Evolutionary conservation across 1,140 invertebrate genomes (phyloP), one percentile per base, ranked within the genome.

Genomic region (Copidosoma floridanum): DNA sequence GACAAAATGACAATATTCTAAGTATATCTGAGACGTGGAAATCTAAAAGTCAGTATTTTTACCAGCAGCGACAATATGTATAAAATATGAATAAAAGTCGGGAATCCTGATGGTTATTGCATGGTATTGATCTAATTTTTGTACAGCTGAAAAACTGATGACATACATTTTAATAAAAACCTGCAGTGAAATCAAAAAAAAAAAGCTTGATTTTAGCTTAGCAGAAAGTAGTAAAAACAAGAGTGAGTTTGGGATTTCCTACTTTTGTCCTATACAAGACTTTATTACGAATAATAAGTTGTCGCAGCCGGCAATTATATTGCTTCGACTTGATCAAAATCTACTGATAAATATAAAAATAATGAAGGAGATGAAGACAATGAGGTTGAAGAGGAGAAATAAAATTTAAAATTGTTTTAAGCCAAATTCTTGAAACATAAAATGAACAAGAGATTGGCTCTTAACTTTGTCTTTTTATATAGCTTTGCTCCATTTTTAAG

Each of bases 361-460:
- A 56, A 65, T 44, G 48, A 72, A 63, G 68, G 72, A 60, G 66
- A 71, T 63, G 70, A 76, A 54, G 72, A 77, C 56, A 74, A 75
- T 65, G 70, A 71, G 61, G 68, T 55, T 59, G 38, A 60, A 59
- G 64, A 59, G 51, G 69, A 71, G 73, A 73, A 68, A 70, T 74
- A 74, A 69, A 75, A 73, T 68, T 77, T 68, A 71, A 74, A 78
- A 73, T 78, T 78, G 71, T 80, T 78, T 77, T 76, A 74, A 78
- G 77, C 73, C 76, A 73, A 79, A 79, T 77, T 78, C 78, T 79
- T 74, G 74, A 78, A 78, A 80, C 78, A 79, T 74, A 78, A 74
- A 43, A 48, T 74, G 76, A 78, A 71, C 73, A 71, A 77, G 76
- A 80, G 76, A 72, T 73, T 77, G 71, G 68, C 54, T 61, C 57